Percentiles rank a stretch among this genome's conserved stretches.
Conservation (phyloP, 2,113 vertebrate genomes). For the Neodontobutis hainanensis region DNA sequence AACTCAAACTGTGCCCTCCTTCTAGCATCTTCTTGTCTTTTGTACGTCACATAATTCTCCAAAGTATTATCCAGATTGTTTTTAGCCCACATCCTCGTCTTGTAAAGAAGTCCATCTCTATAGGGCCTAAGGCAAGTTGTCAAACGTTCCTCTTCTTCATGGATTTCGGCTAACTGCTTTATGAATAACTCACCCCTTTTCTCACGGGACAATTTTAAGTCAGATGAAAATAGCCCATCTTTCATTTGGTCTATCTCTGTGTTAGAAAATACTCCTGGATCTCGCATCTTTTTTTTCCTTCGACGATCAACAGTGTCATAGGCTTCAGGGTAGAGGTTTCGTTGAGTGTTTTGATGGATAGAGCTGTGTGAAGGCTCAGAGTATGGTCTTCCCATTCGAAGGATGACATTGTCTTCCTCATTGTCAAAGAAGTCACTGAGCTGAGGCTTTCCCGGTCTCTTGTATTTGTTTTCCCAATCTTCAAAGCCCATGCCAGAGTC, state of each 20-base stretch:
- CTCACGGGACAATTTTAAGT: constrained; percentile 60
- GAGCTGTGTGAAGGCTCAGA: constrained; percentile 56
- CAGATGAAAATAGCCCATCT: constrained; percentile 51
- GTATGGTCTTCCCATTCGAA: constrained; percentile 51
- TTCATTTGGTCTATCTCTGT: constrained; percentile 32
- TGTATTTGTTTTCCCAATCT: constrained; percentile 83
- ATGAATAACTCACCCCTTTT: constrained; percentile 72
- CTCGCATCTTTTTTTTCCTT: constrained; percentile 81
- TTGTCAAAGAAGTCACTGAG: constrained; percentile 84
- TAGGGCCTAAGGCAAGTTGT: constrained; percentile 79
- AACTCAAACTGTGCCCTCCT: constrained; percentile 69
- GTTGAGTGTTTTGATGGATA: constrained; percentile 43
- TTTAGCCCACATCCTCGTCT: constrained; percentile 81
- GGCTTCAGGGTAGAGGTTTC: constrained; percentile 81
- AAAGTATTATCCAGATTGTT: constrained; percentile 72
- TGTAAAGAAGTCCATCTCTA: constrained; percentile 87
- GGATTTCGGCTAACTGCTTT: constrained; percentile 71
- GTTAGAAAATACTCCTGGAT: constrained; percentile 51
- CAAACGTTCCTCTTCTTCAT: constrained; percentile 72
- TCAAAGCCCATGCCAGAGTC: constrained; percentile 85
- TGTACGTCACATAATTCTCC: constrained; percentile 74
- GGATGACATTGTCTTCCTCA: constrained; percentile 49
- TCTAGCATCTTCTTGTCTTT: constrained; percentile 55
- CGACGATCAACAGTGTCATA: constrained; percentile 87
- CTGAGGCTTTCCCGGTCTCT: constrained; percentile 75